Evolutionary conservation across 2,888 invertebrate genomes (phyloP).

Genomic region (Eledona agricola): DNA sequence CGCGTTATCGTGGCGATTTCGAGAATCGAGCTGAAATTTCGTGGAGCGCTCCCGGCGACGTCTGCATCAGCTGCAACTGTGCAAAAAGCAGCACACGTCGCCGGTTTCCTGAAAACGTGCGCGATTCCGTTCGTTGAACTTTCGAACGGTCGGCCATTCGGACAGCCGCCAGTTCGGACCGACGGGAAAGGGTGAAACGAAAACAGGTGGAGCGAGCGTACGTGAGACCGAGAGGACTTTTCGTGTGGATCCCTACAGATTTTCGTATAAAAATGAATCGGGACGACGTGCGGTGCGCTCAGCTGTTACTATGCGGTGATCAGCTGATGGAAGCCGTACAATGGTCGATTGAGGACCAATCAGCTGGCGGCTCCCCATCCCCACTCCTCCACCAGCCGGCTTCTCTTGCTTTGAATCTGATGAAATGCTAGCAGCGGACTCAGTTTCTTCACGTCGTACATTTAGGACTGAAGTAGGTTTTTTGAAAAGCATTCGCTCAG

Average conservation of each 20-base stretch:
- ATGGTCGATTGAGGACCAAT: slow-evolving; percentile 44
- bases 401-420: slow-evolving; percentile 35
- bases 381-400: slow-evolving; percentile 39
- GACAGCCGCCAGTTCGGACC: not conserved
- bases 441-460: slow-evolving; percentile 29
- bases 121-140: slow-evolving; percentile 27
- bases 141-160: slow-evolving; percentile 13
- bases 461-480: slow-evolving; percentile 16
- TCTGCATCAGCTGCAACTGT: too few relatives aligned
- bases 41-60: too few relatives aligned
- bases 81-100: too few relatives aligned
- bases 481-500: slow-evolving; percentile 7
- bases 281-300: slow-evolving; percentile 28
- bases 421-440: slow-evolving; percentile 28
- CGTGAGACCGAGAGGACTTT: too few relatives aligned
- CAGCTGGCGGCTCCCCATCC: slow-evolving; percentile 37
- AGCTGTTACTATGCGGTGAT: slow-evolving; percentile 43
- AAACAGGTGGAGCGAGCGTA: not conserved
- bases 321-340: slow-evolving; percentile 48
- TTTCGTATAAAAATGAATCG: too few relatives aligned
- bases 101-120: slow-evolving; percentile 20
- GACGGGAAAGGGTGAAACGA: slow-evolving; percentile 7
- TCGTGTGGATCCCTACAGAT: too few relatives aligned
- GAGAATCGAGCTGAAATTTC: too few relatives aligned
- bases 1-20: too few relatives aligned